phyloP scores from a whole-genome alignment of 1,140 invertebrate species.

The Luehdorfia chinensis region DNA sequence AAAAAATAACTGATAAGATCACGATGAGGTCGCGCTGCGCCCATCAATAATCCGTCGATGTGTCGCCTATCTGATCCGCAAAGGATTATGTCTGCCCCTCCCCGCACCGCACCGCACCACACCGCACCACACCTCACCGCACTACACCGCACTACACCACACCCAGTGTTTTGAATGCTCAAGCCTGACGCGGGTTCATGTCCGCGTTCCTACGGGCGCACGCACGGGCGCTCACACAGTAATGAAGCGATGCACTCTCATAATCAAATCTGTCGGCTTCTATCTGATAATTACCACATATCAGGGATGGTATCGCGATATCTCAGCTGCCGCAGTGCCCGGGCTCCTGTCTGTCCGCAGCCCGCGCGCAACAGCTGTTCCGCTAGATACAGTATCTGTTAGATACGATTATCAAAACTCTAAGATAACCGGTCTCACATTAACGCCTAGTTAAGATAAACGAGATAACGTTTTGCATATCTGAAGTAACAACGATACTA shows the following conservation, averaged over 20 bases:
- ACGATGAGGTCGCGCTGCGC: slow-evolving; percentile 60
- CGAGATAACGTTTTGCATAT: no score
- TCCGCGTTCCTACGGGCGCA: slow-evolving; percentile 4
- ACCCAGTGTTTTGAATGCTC: no score
- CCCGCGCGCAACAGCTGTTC: no score
- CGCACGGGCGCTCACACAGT: background rate
- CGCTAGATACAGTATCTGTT: slow-evolving; percentile 64
- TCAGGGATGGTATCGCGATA: slow-evolving; percentile 63
- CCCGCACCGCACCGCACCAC: slow-evolving; percentile 40
- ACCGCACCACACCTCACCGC: slow-evolving; percentile 19
- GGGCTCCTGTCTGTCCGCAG: no score
- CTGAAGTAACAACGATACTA: no score
- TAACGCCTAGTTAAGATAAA: slow-evolving; percentile 74
- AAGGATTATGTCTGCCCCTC: slow-evolving; percentile 19
- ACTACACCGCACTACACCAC: slow-evolving; percentile 9
- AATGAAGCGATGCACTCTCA: slow-evolving; percentile 33
- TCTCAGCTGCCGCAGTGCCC: slow-evolving; percentile 41
- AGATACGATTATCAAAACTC: slow-evolving; percentile 66
- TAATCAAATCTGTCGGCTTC: no score
- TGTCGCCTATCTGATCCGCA: slow-evolving; percentile 49
- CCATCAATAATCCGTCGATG: slow-evolving; percentile 66
- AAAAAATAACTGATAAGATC: slow-evolving; percentile 73
- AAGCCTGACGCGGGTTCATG: slow-evolving; percentile 1
- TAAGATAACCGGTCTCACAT: slow-evolving; percentile 68
- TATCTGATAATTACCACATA: slow-evolving; percentile 72